Percentiles rank a stretch among this genome's conserved stretches.
These are phyloP conservation scores for Macrochelys suwanniensis DNA, from an alignment of 2,797 vertebrate genomes.

Conservation along the genomic window DNA sequence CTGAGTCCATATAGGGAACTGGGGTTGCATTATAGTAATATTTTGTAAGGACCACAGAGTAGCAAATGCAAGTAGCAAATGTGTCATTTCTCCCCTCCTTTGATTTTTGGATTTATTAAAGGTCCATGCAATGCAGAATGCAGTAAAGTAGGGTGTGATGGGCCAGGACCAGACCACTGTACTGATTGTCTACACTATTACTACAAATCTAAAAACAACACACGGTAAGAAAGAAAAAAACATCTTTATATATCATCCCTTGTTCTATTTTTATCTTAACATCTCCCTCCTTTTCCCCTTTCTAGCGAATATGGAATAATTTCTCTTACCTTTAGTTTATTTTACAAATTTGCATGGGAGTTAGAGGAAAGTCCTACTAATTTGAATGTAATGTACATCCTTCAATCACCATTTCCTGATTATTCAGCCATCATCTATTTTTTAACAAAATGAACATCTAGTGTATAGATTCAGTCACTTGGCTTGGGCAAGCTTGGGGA, in stretches of 20 bases:
- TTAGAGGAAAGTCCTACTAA: background rate
- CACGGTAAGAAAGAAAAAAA: slow-evolving; percentile 84
- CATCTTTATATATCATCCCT: background rate
- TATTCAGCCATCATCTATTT: background rate
- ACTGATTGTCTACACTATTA: slow-evolving; percentile 97
- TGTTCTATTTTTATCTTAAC: background rate
- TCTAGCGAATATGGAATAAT: background rate
- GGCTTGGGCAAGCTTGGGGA: background rate
- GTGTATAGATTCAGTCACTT: background rate
- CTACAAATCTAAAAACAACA: slow-evolving; percentile 99
- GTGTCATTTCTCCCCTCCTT: background rate
- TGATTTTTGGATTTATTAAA: slow-evolving; percentile 71
- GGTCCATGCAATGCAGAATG: slow-evolving; percentile 96
- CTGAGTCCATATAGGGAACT: background rate
- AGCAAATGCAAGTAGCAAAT: background rate
- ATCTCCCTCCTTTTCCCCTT: background rate
- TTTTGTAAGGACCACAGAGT: background rate
- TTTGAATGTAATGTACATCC: background rate
- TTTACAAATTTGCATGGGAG: background rate
- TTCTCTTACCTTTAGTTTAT: background rate
- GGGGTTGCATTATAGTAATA: background rate
- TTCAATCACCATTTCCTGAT: background rate
- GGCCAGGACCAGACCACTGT: slow-evolving; percentile 97
- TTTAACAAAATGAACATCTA: background rate
- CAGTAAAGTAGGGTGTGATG: slow-evolving; percentile 94